Evolutionary conservation across 2,888 invertebrate genomes (phyloP), one percentile per base, ranked within the genome.

Genomic region (Aspidiotus rigidus): DNA sequence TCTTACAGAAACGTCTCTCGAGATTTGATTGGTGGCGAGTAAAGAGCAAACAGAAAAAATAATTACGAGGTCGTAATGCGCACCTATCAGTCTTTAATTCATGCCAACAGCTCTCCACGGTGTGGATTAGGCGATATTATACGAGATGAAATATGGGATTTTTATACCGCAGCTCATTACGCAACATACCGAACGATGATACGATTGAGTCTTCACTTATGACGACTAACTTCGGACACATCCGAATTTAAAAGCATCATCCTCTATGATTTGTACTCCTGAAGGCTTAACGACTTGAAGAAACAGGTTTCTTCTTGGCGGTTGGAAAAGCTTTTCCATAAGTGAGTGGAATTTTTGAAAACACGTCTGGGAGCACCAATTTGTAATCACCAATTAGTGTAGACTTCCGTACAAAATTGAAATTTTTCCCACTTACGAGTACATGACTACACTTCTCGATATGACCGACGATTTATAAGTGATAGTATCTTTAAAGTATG

Each of bases 21-120:
- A 17, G 15, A 42, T 42, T 28, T 28, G 59, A 59, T 59, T 59
- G 59, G 59, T 59, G 59, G 59, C 28, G 16, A 16, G 28, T 39
- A 39, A 59, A 39, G 17, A 17, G 17, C 59, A 39, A 59, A 13
- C 2, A 39, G 28, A 59, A 59, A 17, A 59, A 16, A 59, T 59
- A 59, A 59, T 59, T 59, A 59, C 59, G 59, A 59, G 28, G 49
- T 49, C 49, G 49, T 49, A 49, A 49, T n/a, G 49, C n/a, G 49
- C 49, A 49, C 49, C 49, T 49, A 49, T 49, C 49, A 49, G 49
- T 49, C 49, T 49, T 49, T n/a, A n/a, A n/a, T 49, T 49, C 49
- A 49, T n/a, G 49, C 49, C 49, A 49, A 49, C 49, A 49, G 49
- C n/a, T 49, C 49, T n/a, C 49, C 49, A 49, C n/a, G 49, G 49